Base-by-base conservation (phyloP, 2,888 invertebrate genomes). In the Eupithecia vulgata region DNA sequence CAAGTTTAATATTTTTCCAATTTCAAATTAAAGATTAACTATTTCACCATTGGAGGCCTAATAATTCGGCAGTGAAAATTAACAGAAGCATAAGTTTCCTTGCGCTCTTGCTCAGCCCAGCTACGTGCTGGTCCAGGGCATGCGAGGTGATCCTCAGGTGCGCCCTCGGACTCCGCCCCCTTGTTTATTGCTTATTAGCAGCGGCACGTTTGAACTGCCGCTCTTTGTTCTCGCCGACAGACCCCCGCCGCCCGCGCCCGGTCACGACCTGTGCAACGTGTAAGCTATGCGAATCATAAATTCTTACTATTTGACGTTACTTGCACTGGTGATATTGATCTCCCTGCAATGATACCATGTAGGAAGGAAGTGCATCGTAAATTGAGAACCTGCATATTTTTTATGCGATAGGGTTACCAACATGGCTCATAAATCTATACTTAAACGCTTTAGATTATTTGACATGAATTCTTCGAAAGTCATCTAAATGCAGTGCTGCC, bases 101-200 rank as follows among this genome's bases (percentile, higher is more conserved):
- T 80, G 83, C 82, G 81, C 84, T 74, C 70, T 79, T 80, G 81
- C 82, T 80, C 68, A 67, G 40, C 57, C 67, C 52, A 67, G 75
- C 68, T 78, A 75, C 79, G 75, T 79, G 77, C 69, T 79, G 79
- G 76, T 76, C 78, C 82, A 81, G 83, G 83, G 25, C 57, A 25
- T 81, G 88, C 88, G 90, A 89, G 91, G 88, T 91, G 93, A 93
- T 94, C 90, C 89, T 94, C 92, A 92, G 93, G 90, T 92, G 93
- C 89, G 90, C 90, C 90, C 87, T 85, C 86, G 83, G 87, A 87
- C 89, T 85, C 93, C 94, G 92, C 94, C 94, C 94, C 92, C 94
- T 94, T 94, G 94, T 94, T 94, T 94, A 94, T 94, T 94, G 94
- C 94, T 94, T 94, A 94, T 94, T 94, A 94, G 93, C 92, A 90